Percentiles rank a stretch among this genome's conserved stretches.
Evolutionary conservation across 2,888 invertebrate genomes (phyloP).

Genomic region (Dendrolimus houi): DNA sequence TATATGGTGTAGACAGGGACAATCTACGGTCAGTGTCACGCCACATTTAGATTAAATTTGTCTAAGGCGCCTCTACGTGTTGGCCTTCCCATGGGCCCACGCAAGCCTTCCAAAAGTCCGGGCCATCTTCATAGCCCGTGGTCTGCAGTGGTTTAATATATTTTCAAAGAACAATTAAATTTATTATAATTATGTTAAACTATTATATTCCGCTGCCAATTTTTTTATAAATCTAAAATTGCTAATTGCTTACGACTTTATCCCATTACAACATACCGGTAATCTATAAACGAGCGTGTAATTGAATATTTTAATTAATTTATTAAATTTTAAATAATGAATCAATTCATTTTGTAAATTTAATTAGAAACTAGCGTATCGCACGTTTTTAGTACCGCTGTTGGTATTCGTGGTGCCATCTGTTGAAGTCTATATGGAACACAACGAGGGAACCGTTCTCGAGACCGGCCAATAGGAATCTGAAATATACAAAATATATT

Average conservation of each 20-base stretch:
- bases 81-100: too few relatives aligned
- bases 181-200: too few relatives aligned
- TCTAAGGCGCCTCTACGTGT: too few relatives aligned
- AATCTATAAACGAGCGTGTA: conserved; percentile 5
- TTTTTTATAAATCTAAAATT: too few relatives aligned
- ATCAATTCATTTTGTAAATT: conserved; percentile 13
- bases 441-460: conserved; percentile 98
- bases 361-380: conserved; percentile 18
- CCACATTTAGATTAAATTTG: too few relatives aligned
- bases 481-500: conserved; percentile 39
- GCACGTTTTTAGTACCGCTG: conserved; percentile 85
- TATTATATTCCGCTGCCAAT: too few relatives aligned
- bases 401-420: conserved; percentile 98
- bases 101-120: too few relatives aligned
- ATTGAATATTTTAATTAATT: conserved; percentile 6
- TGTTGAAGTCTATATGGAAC: conserved; percentile 99
- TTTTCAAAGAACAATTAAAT: too few relatives aligned
- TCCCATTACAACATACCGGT: not conserved
- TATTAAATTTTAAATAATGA: conserved; percentile 9
- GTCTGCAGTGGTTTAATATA: too few relatives aligned
- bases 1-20: too few relatives aligned
- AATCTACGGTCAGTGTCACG: too few relatives aligned
- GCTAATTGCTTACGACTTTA: not conserved
- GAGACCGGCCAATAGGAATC: conserved; percentile 96
- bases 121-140: too few relatives aligned